Evolutionary conservation across 1,140 invertebrate species (phyloP).

Genomic region (Diuraphis noxia): DNA sequence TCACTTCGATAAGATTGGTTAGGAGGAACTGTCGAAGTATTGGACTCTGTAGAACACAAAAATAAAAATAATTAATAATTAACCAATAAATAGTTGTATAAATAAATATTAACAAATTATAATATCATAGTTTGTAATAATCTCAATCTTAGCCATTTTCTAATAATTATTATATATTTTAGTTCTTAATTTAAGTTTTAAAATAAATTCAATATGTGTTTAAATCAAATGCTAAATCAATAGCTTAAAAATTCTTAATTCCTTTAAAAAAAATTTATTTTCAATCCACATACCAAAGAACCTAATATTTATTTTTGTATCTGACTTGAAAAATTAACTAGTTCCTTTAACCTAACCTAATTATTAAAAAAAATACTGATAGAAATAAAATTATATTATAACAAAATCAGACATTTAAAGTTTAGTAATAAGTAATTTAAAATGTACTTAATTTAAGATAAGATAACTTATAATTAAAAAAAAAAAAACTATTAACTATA

Average conservation of each 20-base stretch:
- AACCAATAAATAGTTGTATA: not conserved
- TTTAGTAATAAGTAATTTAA: no score
- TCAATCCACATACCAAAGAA: not conserved
- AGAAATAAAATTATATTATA: not conserved
- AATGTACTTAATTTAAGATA: no score
- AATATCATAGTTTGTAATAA: no score
- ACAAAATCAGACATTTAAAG: no score
- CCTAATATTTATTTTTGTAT: not conserved
- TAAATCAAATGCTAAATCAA: no score
- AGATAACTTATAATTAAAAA: not conserved
- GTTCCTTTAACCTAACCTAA: not conserved
- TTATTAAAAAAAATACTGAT: not conserved
- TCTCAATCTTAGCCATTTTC: not conserved
- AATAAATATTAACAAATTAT: not conserved
- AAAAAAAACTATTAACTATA: not conserved
- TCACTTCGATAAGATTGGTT: slow-evolving; percentile 74
- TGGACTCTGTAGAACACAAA: slow-evolving; percentile 60
- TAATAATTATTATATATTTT: not conserved
- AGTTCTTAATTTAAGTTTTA: no score
- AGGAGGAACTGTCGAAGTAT: slow-evolving; percentile 71
- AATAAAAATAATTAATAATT: slow-evolving; percentile 4
- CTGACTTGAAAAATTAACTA: not conserved
- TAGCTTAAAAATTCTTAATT: no score
- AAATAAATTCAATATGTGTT: no score
- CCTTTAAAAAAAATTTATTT: no score